These are phyloP conservation scores for Odontamblyopus lacepedii DNA, from an alignment of 2,797 vertebrate species.

Conservation along the genomic window DNA sequence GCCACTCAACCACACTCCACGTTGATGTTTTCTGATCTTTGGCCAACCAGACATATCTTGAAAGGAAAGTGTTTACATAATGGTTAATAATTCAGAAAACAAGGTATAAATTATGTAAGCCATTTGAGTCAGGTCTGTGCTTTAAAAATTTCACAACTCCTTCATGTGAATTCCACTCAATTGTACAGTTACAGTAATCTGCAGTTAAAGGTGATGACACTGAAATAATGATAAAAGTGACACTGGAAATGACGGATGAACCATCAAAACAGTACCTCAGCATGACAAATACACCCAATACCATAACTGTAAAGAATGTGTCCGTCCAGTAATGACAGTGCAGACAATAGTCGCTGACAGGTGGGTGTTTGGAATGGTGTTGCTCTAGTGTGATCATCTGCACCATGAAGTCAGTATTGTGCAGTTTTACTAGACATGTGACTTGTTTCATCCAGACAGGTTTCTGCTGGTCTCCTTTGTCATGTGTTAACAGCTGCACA, in stretches of 20 bases:
- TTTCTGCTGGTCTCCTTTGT: background rate
- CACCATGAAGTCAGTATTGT: background rate
- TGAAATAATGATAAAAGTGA: background rate
- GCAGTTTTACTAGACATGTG: background rate
- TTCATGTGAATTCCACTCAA: background rate
- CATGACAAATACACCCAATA: background rate
- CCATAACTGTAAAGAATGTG: background rate
- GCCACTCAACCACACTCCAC: too few relatives aligned
- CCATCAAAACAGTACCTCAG: background rate
- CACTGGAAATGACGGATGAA: background rate
- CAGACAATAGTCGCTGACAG: background rate
- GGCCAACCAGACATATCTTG: too few relatives aligned
- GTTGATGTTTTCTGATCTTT: too few relatives aligned
- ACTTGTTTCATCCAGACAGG: background rate
- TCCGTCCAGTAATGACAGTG: background rate
- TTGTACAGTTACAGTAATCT: background rate
- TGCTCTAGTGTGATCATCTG: background rate
- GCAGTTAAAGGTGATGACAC: background rate
- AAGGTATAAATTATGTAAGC: too few relatives aligned
- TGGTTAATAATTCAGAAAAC: too few relatives aligned
- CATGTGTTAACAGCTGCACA: background rate
- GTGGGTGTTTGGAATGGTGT: too few relatives aligned
- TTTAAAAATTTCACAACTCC: background rate
- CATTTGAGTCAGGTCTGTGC: background rate
- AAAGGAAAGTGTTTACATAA: too few relatives aligned